Evolutionary conservation across 2,113 vertebrate genomes (phyloP), one percentile per base, ranked within the genome.

Genomic region (Ictidomys tridecemlineatus): DNA sequence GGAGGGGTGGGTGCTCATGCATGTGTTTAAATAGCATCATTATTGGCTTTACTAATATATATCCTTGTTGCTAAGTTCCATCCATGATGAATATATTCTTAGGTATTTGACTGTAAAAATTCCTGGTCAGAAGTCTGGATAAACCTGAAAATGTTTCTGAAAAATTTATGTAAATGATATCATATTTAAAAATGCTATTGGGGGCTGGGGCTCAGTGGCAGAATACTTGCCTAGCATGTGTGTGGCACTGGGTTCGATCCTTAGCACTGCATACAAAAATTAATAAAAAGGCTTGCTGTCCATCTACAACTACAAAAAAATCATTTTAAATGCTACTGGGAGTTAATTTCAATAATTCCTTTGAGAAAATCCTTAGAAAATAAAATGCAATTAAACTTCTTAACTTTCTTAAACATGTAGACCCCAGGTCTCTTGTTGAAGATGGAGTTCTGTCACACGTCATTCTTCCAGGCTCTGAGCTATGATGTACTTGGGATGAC

Each of bases 81-180:
- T 24, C 20, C 5, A 22, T 61, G 87, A 83, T 67, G 51, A 88
- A 72, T 77, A 22, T 30, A 3, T 78, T 76, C 67, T 79, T 2
- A 77, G 58, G 12, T 87, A 26, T 61, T 79, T 48, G 13, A 51
- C 13, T 74, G 74, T 56, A 76, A 48, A 89, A 51, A 12, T 77
- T 70, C 70, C 32, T 82, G 42, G 12, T 87, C 61, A 94, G 53
- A 96, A 58, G 56, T 94, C 48, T 73, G 48, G 24, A 39, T 78
- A n/a, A 89, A 69, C 3, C 56, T 95, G 56, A 89, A 89, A 70
- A 76, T 80, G 34, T 93, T 82, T 91, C 34, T 77, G 28, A 95
- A 84, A 91, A 76, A 17, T 32, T 89, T 42, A 32, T 76, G 22
- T 61, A 91, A 91, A 92, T 83, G 24, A 72, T 63, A 56, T 42